These are phyloP conservation scores for Coregonus clupeaformis DNA, from an alignment of 2,113 vertebrate genomes.

Conservation along the genomic window DNA sequence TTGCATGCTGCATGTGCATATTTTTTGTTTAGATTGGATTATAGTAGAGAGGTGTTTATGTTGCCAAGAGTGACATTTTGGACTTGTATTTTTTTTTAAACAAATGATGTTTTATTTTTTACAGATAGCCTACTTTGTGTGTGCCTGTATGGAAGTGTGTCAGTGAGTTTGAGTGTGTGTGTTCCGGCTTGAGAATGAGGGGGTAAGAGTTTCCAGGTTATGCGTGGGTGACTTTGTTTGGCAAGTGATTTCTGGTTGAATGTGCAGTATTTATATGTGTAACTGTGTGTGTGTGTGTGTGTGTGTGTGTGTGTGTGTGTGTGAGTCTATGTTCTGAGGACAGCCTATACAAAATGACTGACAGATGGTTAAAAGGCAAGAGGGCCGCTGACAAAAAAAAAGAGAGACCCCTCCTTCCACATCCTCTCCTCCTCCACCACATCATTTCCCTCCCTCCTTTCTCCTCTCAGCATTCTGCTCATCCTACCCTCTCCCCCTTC, in stretches of 20 bases:
- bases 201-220: slow-evolving; percentile 24
- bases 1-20: not conserved
- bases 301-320: slow-evolving; percentile 40
- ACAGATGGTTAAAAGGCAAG: slow-evolving; percentile 55
- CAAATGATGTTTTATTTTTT: not conserved
- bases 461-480: slow-evolving; percentile 50
- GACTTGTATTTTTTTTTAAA: not conserved
- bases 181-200: not conserved
- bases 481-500: slow-evolving; percentile 71
- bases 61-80: not conserved
- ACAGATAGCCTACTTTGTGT: not conserved
- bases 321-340: slow-evolving; percentile 20
- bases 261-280: slow-evolving; percentile 33
- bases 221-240: slow-evolving; percentile 42
- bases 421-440: slow-evolving; percentile 47
- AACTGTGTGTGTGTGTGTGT: slow-evolving; percentile 48
- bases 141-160: slow-evolving; percentile 20
- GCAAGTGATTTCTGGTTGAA: slow-evolving; percentile 45
- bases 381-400: slow-evolving; percentile 45
- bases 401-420: slow-evolving; percentile 41
- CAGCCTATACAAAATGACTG: slow-evolving; percentile 53
- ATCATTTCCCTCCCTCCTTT: slow-evolving; percentile 46
- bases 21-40: not conserved
- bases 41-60: not conserved
- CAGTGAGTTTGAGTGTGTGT: slow-evolving; percentile 2